These are phyloP conservation scores for Apodemia mormo DNA, from an alignment of 2,888 invertebrate genomes.

Conservation along the genomic window DNA sequence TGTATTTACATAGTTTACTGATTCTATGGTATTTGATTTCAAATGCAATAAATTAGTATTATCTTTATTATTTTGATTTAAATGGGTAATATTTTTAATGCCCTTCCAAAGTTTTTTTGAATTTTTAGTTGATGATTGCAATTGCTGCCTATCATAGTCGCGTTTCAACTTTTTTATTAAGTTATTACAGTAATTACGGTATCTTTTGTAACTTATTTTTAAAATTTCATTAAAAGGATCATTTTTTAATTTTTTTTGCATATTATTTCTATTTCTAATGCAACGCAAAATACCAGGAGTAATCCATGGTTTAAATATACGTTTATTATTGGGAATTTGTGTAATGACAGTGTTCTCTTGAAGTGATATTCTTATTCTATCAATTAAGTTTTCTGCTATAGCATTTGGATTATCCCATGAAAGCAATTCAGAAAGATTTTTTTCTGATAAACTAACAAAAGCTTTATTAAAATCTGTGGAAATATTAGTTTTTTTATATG, in stretches of 20 bases:
- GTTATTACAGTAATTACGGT: slow-evolving; percentile 3
- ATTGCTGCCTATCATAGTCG: background rate
- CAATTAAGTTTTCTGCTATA: slow-evolving; percentile 1
- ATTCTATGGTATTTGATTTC: too few species aligned
- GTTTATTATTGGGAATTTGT: slow-evolving; percentile 11
- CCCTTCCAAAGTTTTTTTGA: background rate
- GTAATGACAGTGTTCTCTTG: background rate
- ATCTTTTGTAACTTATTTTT: background rate
- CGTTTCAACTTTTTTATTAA: background rate
- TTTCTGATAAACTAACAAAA: background rate
- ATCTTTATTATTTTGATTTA: too few species aligned
- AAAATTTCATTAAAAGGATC: background rate
- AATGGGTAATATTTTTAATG: background rate
- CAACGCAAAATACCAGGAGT: background rate
- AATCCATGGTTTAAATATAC: slow-evolving; percentile 14
- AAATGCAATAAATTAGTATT: too few species aligned
- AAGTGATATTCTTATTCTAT: background rate
- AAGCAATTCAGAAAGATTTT: background rate
- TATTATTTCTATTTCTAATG: background rate
- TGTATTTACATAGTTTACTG: too few species aligned
- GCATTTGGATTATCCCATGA: background rate
- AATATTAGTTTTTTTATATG: too few species aligned
- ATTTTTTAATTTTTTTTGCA: slow-evolving; percentile 17
- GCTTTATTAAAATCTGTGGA: slow-evolving; percentile 14
- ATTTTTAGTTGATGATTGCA: background rate